Evolutionary conservation across 64 coral and sea anemone genomes (phyloP).

Genomic region (Montipora foliosa): DNA sequence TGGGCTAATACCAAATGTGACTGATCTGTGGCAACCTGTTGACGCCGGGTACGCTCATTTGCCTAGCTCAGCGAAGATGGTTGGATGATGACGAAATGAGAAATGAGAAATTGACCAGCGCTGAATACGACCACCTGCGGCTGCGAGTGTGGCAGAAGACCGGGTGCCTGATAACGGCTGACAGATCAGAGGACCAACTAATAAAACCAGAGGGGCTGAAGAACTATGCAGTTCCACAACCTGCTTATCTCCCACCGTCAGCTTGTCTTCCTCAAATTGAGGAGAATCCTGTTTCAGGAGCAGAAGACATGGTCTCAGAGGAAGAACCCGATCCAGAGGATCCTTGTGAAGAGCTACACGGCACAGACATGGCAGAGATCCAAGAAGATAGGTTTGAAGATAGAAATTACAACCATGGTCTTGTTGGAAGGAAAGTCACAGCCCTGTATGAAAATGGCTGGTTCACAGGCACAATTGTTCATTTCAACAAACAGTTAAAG

Average conservation of each 20-base stretch:
- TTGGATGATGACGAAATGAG: conserved; percentile 24
- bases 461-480: conserved; percentile 36
- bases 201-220: conserved; percentile 62
- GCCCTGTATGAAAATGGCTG: conserved; percentile 58
- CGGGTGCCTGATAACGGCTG: conserved; percentile 22
- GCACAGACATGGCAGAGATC: too few relatives aligned
- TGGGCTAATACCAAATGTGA: conserved; percentile 30
- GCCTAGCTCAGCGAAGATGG: conserved; percentile 57
- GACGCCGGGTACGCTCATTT: conserved; percentile 34
- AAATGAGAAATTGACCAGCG: conserved; percentile 30
- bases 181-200: conserved; percentile 23
- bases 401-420: conserved; percentile 15
- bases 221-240: conserved; percentile 54
- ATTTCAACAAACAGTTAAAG: conserved; percentile 47
- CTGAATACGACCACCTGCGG: conserved; percentile 52
- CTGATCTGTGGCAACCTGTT: conserved; percentile 59
- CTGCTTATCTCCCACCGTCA: conserved; percentile 37
- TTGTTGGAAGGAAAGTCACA: conserved; percentile 48
- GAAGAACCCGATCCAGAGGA: conserved; percentile 19
- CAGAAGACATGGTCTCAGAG: conserved; percentile 1
- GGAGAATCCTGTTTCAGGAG: conserved; percentile 36
- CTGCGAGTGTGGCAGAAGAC: conserved; percentile 71
- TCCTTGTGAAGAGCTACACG: too few relatives aligned
- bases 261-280: conserved; percentile 39
- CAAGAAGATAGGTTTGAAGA: conserved; percentile 35